These are phyloP conservation scores for Pseudachorutes palmiensis DNA, from an alignment of 1,140 invertebrate species.

Conservation along the genomic window DNA sequence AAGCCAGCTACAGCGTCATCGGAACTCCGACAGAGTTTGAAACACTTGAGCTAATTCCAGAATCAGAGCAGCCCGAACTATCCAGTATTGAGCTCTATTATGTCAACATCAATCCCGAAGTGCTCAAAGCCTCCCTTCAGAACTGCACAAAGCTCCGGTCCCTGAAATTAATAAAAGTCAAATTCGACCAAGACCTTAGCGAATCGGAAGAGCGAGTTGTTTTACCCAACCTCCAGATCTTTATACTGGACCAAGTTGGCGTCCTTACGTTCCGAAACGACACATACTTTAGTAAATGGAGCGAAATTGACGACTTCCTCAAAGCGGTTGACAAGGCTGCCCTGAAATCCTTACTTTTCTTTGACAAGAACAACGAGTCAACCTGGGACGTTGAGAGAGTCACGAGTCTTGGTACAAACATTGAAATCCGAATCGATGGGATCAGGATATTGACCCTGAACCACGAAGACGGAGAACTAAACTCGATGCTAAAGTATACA, in stretches of 20 bases:
- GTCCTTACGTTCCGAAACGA: slow-evolving; percentile 9
- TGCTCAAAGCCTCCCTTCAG: not conserved
- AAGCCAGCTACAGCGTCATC: not conserved
- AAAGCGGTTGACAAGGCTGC: not conserved
- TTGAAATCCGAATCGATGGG: slow-evolving; percentile 3
- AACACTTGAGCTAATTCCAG: not conserved
- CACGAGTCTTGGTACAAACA: not conserved
- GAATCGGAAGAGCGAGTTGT: not conserved
- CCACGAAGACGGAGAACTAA: slow-evolving; percentile 1
- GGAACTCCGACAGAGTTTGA: not conserved
- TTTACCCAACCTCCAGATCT: not conserved
- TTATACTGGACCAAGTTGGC: slow-evolving; percentile 7
- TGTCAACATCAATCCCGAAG: not conserved
- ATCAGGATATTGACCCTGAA: not conserved
- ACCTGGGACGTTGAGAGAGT: slow-evolving; percentile 7
- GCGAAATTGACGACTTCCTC: slow-evolving; percentile 14
- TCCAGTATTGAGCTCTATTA: slow-evolving; percentile 11
- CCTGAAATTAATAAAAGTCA: slow-evolving; percentile 11
- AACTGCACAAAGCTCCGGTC: slow-evolving; percentile 12
- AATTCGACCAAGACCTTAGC: not conserved
- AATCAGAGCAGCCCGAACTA: not conserved
- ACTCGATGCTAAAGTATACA: slow-evolving; percentile 12
- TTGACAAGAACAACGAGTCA: not conserved
- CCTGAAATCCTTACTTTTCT: slow-evolving; percentile 4
- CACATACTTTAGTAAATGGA: slow-evolving; percentile 12